Percentiles rank a stretch among this genome's conserved stretches.
Evolutionary conservation across 2,797 vertebrate species (phyloP).

Genomic region (Sebastes trivittatus): DNA sequence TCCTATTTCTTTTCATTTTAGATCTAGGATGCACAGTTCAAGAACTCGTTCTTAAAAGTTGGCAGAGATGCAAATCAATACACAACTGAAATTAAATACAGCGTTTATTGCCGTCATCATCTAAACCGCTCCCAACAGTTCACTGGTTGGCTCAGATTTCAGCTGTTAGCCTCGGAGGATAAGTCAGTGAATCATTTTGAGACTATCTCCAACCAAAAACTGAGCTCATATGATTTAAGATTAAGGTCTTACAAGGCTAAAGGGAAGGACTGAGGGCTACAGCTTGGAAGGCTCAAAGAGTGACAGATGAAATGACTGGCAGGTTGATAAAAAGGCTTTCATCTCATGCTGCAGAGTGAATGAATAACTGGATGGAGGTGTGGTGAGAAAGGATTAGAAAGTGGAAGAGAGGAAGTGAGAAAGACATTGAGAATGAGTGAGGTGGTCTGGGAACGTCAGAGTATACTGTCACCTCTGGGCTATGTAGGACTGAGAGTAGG

Average conservation of each 20-base stretch:
- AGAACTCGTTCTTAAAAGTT: not conserved
- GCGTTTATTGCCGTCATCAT: not conserved
- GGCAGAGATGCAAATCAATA: not conserved
- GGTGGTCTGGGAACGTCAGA: not conserved
- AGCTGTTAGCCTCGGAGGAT: not conserved
- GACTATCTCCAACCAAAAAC: not conserved
- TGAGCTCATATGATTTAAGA: constrained; percentile 14
- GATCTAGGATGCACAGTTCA: not conserved
- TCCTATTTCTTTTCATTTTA: not conserved
- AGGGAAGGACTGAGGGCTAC: not conserved
- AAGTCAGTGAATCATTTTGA: not conserved
- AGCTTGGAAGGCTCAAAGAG: constrained; percentile 16
- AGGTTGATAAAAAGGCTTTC: constrained; percentile 47
- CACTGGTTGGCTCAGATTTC: not conserved
- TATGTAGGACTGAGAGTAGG: not conserved
- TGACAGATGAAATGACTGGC: constrained; percentile 25
- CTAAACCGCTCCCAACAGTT: not conserved
- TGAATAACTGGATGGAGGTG: constrained; percentile 21
- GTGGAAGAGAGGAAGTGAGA: not conserved
- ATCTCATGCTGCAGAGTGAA: constrained; percentile 12
- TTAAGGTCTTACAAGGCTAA: not conserved
- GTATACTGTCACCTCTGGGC: not conserved
- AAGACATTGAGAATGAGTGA: constrained; percentile 6
- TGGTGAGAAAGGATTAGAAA: not conserved
- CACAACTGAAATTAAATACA: not conserved